Evolutionary conservation across 2,888 invertebrate genomes (phyloP), one percentile per base, ranked within the genome.

Genomic region (Resseliella maxima): DNA sequence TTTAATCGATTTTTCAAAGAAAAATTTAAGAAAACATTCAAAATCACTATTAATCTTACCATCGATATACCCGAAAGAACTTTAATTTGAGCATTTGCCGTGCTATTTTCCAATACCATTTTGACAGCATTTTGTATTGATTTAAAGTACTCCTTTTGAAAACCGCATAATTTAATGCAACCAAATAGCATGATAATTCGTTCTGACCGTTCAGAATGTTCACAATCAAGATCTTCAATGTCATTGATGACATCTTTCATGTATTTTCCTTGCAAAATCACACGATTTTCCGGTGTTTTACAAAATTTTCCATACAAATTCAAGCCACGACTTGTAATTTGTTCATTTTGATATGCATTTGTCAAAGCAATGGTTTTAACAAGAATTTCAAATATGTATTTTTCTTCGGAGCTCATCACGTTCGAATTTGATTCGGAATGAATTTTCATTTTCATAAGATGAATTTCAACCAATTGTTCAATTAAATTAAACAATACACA

Each of bases 111-210:
- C 87, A 90, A 90, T 5, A 90, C 90, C 0, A 87, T 64, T 46
- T 89, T 88, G 0, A 91, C 88, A 36, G 90, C 89, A 0, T 87
- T 87, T n/a, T 90, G 89, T 5, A 91, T 87, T 36, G 87, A 86
- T 0, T 87, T 24, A 10, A 91, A 72, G 85, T 90, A 90, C 0
- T 88, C 85, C 0, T 88, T 85, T 10, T 90, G 90, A 46, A 90
- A 88, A 8, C 89, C 89, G 27, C 88, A 89, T 31, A 90, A 86
- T 10, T 89, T 89, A 1, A 91, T 89, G 0, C 90, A 87, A 0
- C 91, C 91, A 87, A 89, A 88, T 2, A 91, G 88, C 81, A 91
- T 86, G 46, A 90, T 85, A 21, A 91, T 89, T 0, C 91, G 90
- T 85, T 91, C 91, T 0, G 89, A 89, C 15, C 89, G 88, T 1